Evolutionary conservation across 2,888 invertebrate genomes (phyloP), one percentile per base, ranked within the genome.

Genomic region (Tribolium freemani): DNA sequence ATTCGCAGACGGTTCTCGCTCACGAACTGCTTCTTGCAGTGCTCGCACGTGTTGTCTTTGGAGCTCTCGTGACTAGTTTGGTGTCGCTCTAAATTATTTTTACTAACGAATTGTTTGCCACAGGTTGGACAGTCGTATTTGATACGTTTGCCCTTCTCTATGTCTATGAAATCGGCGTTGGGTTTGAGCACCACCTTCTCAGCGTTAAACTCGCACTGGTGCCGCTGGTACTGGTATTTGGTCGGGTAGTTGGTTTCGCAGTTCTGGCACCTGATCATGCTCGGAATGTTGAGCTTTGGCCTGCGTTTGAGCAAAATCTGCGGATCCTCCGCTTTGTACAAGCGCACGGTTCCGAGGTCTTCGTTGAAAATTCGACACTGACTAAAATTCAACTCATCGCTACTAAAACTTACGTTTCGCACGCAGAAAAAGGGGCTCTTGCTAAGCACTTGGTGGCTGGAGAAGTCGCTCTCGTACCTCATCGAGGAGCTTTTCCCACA

Each of bases 231-330:
- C 71, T 87, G 87, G 75, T 87, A 87, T 74, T 87, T 87, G 3
- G 87, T 87, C 1, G 86, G 85, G 76, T 87, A 87, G 76, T 86
- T 84, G 0, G 85, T 86, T 74, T 87, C 86, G 75, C 87, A 87
- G 76, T 87, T 87, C 76, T 87, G 86, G 75, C 87, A 87, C 50
- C 83, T 79, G 50, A 85, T 86, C 83, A 86, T 84, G 31, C 78
- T 79, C 4, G 83, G 82, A 48, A 83, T 77, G 69, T 82, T 82
- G 11, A 81, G 53, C 31, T 75, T 71, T 44, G n/a, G 31, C n/a
- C 63, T 73, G 11, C 50, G 48, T 16, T 45, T 57, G 11, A 13
- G 6, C 3, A 48, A 1, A 20, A 38, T 16, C n/a, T 38, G 50
- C 2, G 50, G 45, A 54, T 81, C 81, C 56, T 83, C 82, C 4